Conservation (phyloP, 2,113 vertebrate species). For the Australoheros scitulus region DNA sequence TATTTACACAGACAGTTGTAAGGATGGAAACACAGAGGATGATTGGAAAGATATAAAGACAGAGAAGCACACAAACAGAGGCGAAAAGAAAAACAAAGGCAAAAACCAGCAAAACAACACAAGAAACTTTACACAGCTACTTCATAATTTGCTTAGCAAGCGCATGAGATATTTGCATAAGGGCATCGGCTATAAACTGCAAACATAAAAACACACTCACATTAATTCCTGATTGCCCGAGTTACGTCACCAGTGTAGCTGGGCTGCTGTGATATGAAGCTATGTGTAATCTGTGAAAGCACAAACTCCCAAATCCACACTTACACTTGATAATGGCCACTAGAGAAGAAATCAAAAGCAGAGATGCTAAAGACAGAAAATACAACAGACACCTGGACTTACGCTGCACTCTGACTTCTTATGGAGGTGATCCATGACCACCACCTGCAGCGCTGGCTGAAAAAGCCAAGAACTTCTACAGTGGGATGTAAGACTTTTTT, state of each 20-base stretch:
- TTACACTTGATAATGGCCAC: not conserved
- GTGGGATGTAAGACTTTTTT: not conserved
- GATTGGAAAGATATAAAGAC: constrained; percentile 13
- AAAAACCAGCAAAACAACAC: constrained; percentile 23
- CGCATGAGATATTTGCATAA: not conserved
- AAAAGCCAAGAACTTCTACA: not conserved
- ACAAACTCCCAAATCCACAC: not conserved
- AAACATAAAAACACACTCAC: not conserved
- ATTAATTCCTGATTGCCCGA: not conserved
- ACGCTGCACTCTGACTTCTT: not conserved
- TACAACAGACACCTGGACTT: not conserved
- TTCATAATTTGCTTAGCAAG: not conserved
- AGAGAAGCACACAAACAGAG: not conserved
- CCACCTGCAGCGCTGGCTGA: not conserved
- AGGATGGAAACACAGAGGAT: constrained; percentile 6
- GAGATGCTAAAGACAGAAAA: not conserved
- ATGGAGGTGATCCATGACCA: not conserved
- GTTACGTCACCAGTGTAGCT: not conserved
- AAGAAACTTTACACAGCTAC: constrained; percentile 9
- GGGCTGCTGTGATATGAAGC: not conserved
- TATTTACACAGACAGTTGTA: constrained; percentile 17
- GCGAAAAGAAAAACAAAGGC: constrained; percentile 6
- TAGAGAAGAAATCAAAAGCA: not conserved
- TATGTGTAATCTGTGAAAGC: not conserved
- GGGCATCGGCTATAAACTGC: not conserved